phyloP scores from a whole-genome alignment of 1,140 invertebrate species.

The Pseudomyrmex dendroicus region DNA sequence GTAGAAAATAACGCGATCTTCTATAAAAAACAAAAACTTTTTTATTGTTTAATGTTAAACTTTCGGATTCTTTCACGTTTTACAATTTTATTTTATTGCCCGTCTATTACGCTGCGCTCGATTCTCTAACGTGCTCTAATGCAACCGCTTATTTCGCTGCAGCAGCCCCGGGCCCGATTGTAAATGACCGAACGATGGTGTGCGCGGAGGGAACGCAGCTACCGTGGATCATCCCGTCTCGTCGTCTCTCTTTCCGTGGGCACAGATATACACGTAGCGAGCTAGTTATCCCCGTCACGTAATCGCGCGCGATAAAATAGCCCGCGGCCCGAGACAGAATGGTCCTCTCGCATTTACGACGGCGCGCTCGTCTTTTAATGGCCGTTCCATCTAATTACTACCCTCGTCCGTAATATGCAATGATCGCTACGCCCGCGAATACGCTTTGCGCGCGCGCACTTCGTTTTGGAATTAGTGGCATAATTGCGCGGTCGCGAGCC shows the following conservation, averaged over 20 bases:
- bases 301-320: slow-evolving; percentile 55
- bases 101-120: background rate
- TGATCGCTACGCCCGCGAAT: slow-evolving; percentile 47
- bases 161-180: slow-evolving; percentile 32
- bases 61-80: background rate
- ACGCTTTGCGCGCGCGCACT: background rate
- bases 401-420: slow-evolving; percentile 38
- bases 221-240: slow-evolving; percentile 52
- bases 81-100: background rate
- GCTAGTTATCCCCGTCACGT: slow-evolving; percentile 54
- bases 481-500: slow-evolving; percentile 37
- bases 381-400: slow-evolving; percentile 48
- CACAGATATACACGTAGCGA: slow-evolving; percentile 41
- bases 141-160: slow-evolving; percentile 13
- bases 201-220: slow-evolving; percentile 20
- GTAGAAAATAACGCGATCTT: background rate
- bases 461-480: slow-evolving; percentile 50
- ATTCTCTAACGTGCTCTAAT: slow-evolving; percentile 43
- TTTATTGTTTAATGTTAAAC: background rate
- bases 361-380: slow-evolving; percentile 47
- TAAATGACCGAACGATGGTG: slow-evolving; percentile 44
- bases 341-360: slow-evolving; percentile 55
- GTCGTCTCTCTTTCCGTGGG: slow-evolving; percentile 43
- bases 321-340: slow-evolving; percentile 44
- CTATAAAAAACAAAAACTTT: background rate